Base-by-base conservation (phyloP, 2,113 vertebrate species). In the Ammospiza nelsoni region DNA sequence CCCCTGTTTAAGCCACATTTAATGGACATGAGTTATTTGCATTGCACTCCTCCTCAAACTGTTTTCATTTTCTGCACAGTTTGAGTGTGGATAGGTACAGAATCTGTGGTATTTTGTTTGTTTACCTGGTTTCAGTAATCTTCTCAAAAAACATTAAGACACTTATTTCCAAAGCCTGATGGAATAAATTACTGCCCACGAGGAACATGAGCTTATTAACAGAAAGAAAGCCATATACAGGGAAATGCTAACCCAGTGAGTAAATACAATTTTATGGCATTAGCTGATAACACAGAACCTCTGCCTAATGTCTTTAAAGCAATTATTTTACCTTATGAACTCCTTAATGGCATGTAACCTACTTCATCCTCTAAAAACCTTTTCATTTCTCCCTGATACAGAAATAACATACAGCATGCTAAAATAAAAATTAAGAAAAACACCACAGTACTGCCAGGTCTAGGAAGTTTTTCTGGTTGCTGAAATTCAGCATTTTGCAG, bases 191-290 rank as follows among this genome's bases (percentile, higher is more conserved):
- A 49, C 52, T 92, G 89, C 72, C 76, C 76, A 25, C 4, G 18
- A 92, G 66, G 80, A 94, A 82, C 35, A 89, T 2, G 20, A 89
- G 87, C 69, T 95, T 77, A 84, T 92, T 91, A 94, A 84, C 39
- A 92, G 69, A 72, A 8, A 65, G 57, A 52, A 89, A 95, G 49
- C 54, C 37, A 46, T 37, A 52, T 7, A 72, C 5, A 6, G 69
- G 24, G 49, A 81, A 91, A 69, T 46, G 81, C 87, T 87, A 94
- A 84, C 87, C 66, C 74, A 82, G 35, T 3, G 0, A 89, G 54
- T 92, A 94, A 94, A 92, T 73, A 84, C 28, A 44, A 72, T 96
- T 90, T 89, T 84, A 84, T 51, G n/a, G 59, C 51, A 92, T 94
- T 84, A 94, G 81, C 83, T 89, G 84, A 78, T 87, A 92, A 89